phyloP scores from a whole-genome alignment of 2,888 invertebrate genomes.

The Chaitophorus viminalis region DNA sequence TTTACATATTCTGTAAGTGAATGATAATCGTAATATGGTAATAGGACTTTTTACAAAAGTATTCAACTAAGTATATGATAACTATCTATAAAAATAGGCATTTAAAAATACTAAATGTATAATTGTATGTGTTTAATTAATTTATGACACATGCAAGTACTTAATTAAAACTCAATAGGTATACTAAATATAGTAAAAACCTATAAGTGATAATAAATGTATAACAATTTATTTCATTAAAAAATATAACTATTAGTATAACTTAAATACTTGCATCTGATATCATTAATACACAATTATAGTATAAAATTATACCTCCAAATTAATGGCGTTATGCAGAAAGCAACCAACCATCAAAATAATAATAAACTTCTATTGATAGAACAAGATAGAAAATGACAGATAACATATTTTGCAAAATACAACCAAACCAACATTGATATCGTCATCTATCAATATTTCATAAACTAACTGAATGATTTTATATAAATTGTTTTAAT shows the following conservation, averaged over 20 bases:
- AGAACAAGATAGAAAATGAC: too few relatives aligned
- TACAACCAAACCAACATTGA: too few relatives aligned
- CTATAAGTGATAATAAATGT: neutral
- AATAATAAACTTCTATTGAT: too few relatives aligned
- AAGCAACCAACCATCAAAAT: too few relatives aligned
- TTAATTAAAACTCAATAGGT: neutral
- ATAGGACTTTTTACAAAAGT: neutral
- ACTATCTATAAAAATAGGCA: neutral
- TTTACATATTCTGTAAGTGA: constrained; percentile 29
- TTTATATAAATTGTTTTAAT: too few relatives aligned
- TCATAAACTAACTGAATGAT: too few relatives aligned
- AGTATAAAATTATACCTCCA: too few relatives aligned
- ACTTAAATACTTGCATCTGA: too few relatives aligned
- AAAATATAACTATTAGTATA: neutral
- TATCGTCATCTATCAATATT: too few relatives aligned
- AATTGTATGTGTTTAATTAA: neutral
- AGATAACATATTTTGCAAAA: too few relatives aligned
- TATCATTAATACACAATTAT: too few relatives aligned
- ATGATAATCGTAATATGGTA: neutral
- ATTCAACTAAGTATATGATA: neutral
- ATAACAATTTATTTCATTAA: neutral
- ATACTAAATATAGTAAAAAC: neutral
- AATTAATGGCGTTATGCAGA: too few relatives aligned
- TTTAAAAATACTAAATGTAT: neutral
- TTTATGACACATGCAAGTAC: constrained; percentile 26